Evolutionary conservation across 1,140 invertebrate species (phyloP).

Genomic region (Neelides sp.): DNA sequence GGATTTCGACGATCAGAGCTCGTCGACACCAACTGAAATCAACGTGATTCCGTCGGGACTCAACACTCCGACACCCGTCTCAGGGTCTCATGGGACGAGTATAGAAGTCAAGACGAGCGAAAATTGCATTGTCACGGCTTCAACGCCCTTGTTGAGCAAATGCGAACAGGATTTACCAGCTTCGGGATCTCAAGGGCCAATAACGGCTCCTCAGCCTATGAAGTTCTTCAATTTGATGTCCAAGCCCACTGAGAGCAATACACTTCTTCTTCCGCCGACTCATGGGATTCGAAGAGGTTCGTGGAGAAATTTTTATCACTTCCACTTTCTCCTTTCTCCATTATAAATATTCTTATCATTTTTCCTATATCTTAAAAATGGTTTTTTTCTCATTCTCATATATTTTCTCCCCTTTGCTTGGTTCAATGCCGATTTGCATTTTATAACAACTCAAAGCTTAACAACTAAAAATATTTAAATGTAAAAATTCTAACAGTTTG

Average conservation of each 20-base stretch:
- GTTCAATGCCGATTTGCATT: too few species aligned
- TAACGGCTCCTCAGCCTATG: too few species aligned
- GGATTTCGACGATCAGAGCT: constrained; percentile 48
- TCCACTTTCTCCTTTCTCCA: not conserved
- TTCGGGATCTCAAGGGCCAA: too few species aligned
- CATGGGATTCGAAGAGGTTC: constrained; percentile 19
- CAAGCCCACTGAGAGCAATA: constrained; percentile 26
- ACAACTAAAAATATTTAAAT: too few species aligned
- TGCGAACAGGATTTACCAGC: not conserved
- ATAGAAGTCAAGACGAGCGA: not conserved
- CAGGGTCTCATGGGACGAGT: not conserved
- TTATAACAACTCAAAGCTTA: too few species aligned
- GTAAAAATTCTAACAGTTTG: too few species aligned
- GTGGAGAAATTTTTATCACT: not conserved
- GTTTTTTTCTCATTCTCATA: not conserved
- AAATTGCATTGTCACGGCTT: not conserved
- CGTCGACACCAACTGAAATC: constrained; percentile 1
- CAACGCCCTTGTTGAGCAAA: not conserved
- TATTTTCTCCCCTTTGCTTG: not conserved
- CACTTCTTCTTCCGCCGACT: constrained; percentile 22
- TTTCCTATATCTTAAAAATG: not conserved
- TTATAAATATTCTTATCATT: too few species aligned
- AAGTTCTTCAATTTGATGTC: constrained; percentile 23
- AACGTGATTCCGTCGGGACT: not conserved
- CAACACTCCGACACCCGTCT: not conserved